Base-by-base conservation (phyloP, 1,140 invertebrate species). In the Pogonomyrmex barbatus region DNA sequence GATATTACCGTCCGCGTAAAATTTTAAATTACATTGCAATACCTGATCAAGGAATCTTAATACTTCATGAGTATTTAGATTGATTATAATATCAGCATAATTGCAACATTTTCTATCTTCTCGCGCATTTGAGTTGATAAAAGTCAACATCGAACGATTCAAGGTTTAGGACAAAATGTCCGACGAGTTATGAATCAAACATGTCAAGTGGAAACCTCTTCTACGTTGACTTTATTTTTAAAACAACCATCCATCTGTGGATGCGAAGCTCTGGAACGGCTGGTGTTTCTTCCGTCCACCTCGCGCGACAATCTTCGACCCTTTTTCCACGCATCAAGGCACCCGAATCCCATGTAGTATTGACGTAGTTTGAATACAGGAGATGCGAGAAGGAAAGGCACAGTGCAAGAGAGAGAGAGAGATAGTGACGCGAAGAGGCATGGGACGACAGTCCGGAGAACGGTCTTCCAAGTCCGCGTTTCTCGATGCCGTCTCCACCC, bases 321-420 rank as follows among this genome's bases (percentile, higher is more conserved):
- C 42, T 73, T 75, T 79, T 71, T 54, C 67, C 63, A 39, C 63
- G 56, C 71, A 52, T 83, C 71, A 65, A 62, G 84, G 89, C 78
- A 90, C 70, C 67, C 65, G 82, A 89, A 92, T 91, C 82, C 36
- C 65, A 76, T 68, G 84, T 84, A 78, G 73, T 93, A 91, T 92
- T 92, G 89, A 91, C 89, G 93, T 93, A 91, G 91, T 92, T 93
- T 91, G 92, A 93, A 93, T 91, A 88, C 56, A 52, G 86, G 70
- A 24, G 24, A 12, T 54, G 58, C 30, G 81, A 63, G 77, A 52
- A 14, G 63, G 58, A 76, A 75, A 42, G 83, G 65, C 54, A 73
- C 68, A 54, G 63, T 24, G 24, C 47, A 54, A 79, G 67, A 52
- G 17, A 4, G 70, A 79, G 67, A 52, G 17, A 4, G 70, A 56